Conservation (phyloP, 1,140 invertebrate genomes). For the silkworm (Bombyx mori) region DNA sequence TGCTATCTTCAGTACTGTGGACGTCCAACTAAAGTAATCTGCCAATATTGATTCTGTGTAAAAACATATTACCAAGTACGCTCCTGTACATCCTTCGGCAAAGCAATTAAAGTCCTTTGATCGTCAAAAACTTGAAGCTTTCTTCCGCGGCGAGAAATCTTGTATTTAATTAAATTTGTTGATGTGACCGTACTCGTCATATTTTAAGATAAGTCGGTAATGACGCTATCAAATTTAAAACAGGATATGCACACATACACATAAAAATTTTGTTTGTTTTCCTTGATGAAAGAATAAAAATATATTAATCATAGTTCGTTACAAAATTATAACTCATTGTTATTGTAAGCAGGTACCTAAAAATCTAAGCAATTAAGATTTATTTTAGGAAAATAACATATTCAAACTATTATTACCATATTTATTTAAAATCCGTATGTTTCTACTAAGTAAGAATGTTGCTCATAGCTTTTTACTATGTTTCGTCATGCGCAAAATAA, state of each 20-base stretch:
- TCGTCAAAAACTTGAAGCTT: conserved; percentile 45
- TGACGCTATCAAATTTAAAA: neutral
- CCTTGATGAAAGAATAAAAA: neutral
- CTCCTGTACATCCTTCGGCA: conserved; percentile 54
- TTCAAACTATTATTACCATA: too few species aligned
- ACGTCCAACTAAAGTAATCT: too few species aligned
- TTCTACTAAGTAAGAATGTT: too few species aligned
- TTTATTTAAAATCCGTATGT: too few species aligned
- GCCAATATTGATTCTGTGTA: too few species aligned
- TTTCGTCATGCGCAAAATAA: too few species aligned
- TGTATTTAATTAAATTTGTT: conserved; percentile 27
- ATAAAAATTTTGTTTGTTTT: neutral
- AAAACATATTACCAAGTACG: conserved; percentile 37
- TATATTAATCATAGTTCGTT: neutral
- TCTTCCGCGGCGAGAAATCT: conserved; percentile 41
- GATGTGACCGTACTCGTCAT: conserved; percentile 2
- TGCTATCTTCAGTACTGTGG: too few species aligned
- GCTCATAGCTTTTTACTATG: too few species aligned
- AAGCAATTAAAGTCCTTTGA: conserved; percentile 32
- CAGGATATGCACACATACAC: neutral
- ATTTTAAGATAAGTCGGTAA: neutral
- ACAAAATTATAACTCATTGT: too few species aligned
- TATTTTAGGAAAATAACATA: too few species aligned
- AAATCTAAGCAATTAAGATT: too few species aligned
- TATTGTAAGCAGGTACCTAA: too few species aligned